Conservation (phyloP, 92 coral and sea anemone species). For the Paramuricea clavata region DNA sequence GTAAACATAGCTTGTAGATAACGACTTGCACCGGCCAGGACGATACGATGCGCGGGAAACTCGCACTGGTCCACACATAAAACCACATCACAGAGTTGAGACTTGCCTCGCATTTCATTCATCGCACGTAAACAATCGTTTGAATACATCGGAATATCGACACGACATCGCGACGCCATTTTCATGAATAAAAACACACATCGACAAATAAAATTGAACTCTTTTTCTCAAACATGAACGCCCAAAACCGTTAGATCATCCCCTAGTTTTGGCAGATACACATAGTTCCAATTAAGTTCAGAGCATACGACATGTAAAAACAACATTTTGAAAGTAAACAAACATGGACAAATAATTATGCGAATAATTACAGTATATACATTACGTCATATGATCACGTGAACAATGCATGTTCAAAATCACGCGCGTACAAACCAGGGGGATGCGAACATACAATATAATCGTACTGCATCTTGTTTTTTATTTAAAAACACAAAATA, state of each 20-base stretch:
- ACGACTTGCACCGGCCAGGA: constrained; percentile 98
- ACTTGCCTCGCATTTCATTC: constrained; percentile 93
- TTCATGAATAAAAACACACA: neutral
- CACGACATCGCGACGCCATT: constrained; percentile 89
- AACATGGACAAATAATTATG: neutral
- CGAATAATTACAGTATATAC: too few relatives aligned
- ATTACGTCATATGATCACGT: neutral
- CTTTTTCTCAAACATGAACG: neutral
- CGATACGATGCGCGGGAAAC: constrained; percentile 94
- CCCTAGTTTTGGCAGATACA: neutral
- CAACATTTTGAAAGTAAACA: neutral
- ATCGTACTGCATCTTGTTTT: too few relatives aligned
- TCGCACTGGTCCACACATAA: constrained; percentile 86
- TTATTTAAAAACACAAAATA: too few relatives aligned
- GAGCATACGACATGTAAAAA: neutral
- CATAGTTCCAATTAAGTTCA: neutral
- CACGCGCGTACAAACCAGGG: too few relatives aligned
- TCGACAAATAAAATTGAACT: neutral
- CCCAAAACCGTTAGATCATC: neutral
- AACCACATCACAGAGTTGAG: constrained; percentile 92
- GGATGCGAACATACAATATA: too few relatives aligned
- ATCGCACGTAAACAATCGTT: constrained; percentile 90
- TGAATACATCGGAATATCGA: constrained; percentile 94
- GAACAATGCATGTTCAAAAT: too few relatives aligned
- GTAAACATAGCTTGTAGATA: constrained; percentile 98